A percentile compares a stretch with the other conserved stretches of the same genome.
Conservation (phyloP, 2,113 vertebrate species). For the Amphiprion ocellaris region DNA sequence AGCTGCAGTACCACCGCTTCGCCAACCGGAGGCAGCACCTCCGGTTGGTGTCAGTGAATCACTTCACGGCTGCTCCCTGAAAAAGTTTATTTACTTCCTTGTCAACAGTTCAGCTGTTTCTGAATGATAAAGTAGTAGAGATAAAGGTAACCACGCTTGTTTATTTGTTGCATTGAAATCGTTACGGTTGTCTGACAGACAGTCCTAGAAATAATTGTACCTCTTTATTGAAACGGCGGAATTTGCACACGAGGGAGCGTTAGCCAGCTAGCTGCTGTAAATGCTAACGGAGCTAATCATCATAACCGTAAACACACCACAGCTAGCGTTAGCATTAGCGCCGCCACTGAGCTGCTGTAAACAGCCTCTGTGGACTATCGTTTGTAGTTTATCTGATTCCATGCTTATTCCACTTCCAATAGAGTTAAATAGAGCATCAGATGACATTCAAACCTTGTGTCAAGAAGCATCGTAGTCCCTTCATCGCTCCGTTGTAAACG, state of each 20-base stretch:
- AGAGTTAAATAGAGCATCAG: too few relatives aligned
- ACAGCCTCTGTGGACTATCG: not conserved
- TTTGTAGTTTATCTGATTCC: not conserved
- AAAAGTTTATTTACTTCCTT: conserved; percentile 73
- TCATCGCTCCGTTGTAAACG: not conserved
- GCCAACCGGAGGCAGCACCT: conserved; percentile 54
- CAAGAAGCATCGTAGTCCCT: not conserved
- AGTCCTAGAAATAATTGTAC: not conserved
- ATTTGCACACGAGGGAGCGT: not conserved
- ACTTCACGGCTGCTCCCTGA: not conserved
- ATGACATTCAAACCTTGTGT: not conserved
- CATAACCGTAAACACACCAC: conserved; percentile 9
- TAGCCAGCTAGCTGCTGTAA: conserved; percentile 6
- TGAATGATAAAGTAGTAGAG: conserved; percentile 54
- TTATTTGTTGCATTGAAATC: not conserved
- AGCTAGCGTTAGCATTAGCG: conserved; percentile 14
- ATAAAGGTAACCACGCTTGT: conserved; percentile 52
- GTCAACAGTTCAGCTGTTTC: conserved; percentile 28
- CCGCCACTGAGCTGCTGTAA: not conserved
- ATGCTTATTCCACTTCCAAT: not conserved
- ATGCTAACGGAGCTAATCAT: conserved; percentile 42
- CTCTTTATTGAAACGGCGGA: not conserved
- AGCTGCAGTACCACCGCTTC: conserved; percentile 44
- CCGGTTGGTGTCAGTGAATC: not conserved
- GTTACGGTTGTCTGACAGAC: not conserved